phyloP scores from a whole-genome alignment of 1,140 invertebrate genomes.

The Pogonognathellus flavescens region DNA sequence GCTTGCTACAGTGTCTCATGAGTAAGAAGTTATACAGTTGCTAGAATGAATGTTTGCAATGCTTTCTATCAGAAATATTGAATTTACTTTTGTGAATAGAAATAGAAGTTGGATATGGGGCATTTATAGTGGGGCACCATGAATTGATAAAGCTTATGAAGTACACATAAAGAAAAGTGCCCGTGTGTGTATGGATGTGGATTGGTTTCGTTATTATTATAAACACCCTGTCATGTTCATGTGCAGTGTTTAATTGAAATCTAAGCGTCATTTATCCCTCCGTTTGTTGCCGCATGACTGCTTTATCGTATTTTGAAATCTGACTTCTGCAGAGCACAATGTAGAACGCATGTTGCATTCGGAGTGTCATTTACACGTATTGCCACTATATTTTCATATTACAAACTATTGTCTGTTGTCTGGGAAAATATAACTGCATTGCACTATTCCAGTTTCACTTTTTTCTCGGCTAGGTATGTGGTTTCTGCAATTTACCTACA shows the following conservation, averaged over 20 bases:
- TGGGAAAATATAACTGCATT: not conserved
- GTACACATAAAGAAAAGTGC: too few species aligned
- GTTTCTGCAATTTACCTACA: too few species aligned
- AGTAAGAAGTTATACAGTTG: too few species aligned
- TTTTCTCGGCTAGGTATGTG: not conserved
- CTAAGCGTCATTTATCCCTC: constrained; percentile 54
- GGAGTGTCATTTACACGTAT: not conserved
- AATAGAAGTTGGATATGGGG: too few species aligned
- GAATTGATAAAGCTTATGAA: too few species aligned
- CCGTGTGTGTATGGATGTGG: not conserved
- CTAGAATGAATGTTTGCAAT: too few species aligned
- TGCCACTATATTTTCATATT: not conserved
- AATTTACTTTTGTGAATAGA: too few species aligned
- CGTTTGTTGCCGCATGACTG: constrained; percentile 28
- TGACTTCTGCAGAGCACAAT: constrained; percentile 34
- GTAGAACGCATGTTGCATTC: constrained; percentile 16
- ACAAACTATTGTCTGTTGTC: too few species aligned
- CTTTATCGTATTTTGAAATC: constrained; percentile 44
- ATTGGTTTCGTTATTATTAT: not conserved
- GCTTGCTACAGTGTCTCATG: too few species aligned
- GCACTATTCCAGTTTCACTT: not conserved
- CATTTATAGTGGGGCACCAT: too few species aligned
- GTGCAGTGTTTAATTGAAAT: constrained; percentile 51
- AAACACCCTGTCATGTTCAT: constrained; percentile 49
- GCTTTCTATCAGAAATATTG: too few species aligned